Base-by-base conservation (phyloP, 2,888 invertebrate genomes). In the Leptopilina myrica region DNA sequence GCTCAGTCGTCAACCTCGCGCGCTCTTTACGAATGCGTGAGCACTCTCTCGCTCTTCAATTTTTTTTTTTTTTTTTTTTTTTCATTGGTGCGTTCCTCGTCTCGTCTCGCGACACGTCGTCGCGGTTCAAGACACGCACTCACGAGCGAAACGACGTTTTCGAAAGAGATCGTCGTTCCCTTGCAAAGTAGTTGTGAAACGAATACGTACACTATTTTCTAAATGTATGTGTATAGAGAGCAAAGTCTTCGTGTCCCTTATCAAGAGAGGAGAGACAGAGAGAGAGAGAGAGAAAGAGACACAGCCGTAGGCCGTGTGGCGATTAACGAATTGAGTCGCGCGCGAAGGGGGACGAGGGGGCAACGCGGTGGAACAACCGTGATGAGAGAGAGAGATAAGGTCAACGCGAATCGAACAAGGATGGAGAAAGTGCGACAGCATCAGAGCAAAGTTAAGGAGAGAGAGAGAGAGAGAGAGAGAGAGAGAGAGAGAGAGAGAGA, bases 281-380 rank as follows among this genome's bases (percentile, higher is more conserved):
- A 49, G 49, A 49, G 11, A 49, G 4, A 12, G 49, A 49, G 12
- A 49, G 9, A 46, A 2, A 46, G 2, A 79, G 69, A 53, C 53
- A 77, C 76, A 82, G 79, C 79, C 81, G 80, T 80, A 76, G 81
- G 80, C 80, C 77, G 78, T 62, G 82, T 77, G 78, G 80, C 84
- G 85, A 85, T 84, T 85, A 84, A 85, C 83, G 84, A 79, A 85
- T 80, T 82, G 82, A 82, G 80, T 80, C 81, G 81, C 81, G 81
- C 81, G 82, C 78, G 79, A 53, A 26, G 43, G 46, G 78, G 77
- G 76, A n/a, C 33, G 65, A 40, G 67, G 78, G 56, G 56, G 12
- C 6, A n/a, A n/a, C 5, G 6, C 76, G 78, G 53, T 79, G 76
- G 12, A 49, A 49, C 66, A 49, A 59, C 46, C 77, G 76, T 75